These are phyloP conservation scores for Rattus rattus DNA, from an alignment of 2,113 vertebrate genomes.

Conservation along the genomic window DNA sequence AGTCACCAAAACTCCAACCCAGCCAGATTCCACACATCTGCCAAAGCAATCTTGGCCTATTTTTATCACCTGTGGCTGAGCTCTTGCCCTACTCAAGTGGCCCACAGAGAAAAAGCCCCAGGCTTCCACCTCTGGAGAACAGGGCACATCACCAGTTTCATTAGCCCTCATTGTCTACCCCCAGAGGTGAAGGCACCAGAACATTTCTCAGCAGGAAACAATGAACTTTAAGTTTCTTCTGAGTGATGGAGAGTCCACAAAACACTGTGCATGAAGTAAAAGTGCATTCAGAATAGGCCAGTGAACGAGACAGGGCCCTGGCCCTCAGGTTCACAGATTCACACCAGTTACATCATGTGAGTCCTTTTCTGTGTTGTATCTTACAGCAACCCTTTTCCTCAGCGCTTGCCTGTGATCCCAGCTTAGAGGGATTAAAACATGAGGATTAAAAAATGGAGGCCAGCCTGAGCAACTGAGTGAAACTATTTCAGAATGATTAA, in stretches of 20 bases:
- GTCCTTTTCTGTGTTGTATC: background rate
- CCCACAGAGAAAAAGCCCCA: background rate
- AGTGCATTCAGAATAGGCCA: background rate
- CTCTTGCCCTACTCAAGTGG: constrained; percentile 22
- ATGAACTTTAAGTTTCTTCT: constrained; percentile 30
- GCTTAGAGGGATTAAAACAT: background rate
- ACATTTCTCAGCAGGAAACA: constrained; percentile 48
- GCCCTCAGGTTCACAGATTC: background rate
- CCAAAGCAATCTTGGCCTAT: background rate
- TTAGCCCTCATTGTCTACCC: background rate
- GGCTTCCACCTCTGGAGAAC: background rate
- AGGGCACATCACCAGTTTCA: background rate
- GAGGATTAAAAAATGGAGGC: background rate
- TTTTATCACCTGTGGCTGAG: constrained; percentile 26
- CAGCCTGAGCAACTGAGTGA: background rate
- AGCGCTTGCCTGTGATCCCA: background rate
- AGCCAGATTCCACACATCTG: background rate
- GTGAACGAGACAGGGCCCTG: background rate
- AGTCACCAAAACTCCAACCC: background rate
- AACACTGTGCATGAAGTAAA: background rate
- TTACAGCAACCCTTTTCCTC: background rate
- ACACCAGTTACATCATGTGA: background rate
- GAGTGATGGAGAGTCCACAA: background rate
- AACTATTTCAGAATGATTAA: background rate
- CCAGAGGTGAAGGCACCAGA: background rate